phyloP scores from a whole-genome alignment of 2,888 invertebrate genomes.

The Hypomecis punctinalis region DNA sequence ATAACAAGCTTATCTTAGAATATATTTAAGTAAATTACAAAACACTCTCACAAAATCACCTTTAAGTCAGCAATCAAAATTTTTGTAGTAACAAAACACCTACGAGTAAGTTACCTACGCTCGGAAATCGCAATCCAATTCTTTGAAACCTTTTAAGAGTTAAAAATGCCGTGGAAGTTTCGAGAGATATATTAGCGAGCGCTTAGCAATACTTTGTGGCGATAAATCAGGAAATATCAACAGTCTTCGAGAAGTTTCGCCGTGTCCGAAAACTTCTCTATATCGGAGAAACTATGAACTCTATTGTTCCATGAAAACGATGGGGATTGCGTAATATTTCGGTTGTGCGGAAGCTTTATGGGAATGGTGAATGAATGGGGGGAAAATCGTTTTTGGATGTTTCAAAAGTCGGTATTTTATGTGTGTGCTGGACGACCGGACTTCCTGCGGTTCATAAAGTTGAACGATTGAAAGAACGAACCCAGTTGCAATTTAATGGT shows the following conservation, averaged over 20 bases:
- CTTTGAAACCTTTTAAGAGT: constrained; percentile 37
- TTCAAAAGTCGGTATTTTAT: constrained; percentile 26
- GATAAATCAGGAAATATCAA: constrained; percentile 48
- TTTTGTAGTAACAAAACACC: background rate
- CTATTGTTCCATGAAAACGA: constrained; percentile 47
- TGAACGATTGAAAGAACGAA: background rate
- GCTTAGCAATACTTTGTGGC: constrained; percentile 48
- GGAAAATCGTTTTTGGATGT: constrained; percentile 31
- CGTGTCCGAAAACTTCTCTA: constrained; percentile 43
- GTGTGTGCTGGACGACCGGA: constrained; percentile 10
- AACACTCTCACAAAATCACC: background rate
- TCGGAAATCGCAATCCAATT: constrained; percentile 40
- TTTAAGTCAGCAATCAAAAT: background rate
- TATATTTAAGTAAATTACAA: background rate
- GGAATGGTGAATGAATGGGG: constrained; percentile 26
- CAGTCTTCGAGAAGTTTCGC: constrained; percentile 46
- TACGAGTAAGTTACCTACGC: constrained; percentile 18
- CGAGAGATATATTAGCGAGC: constrained; percentile 46
- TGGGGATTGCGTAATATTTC: constrained; percentile 41
- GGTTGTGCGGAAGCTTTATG: constrained; percentile 34
- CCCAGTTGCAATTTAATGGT: background rate
- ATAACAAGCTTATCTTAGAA: too few species aligned
- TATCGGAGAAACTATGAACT: constrained; percentile 45
- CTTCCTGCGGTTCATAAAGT: constrained; percentile 3
- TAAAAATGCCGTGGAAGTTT: constrained; percentile 42